Evolutionary conservation across 1,140 invertebrate genomes (phyloP).

Genomic region (Ditylenchus dipsaci): DNA sequence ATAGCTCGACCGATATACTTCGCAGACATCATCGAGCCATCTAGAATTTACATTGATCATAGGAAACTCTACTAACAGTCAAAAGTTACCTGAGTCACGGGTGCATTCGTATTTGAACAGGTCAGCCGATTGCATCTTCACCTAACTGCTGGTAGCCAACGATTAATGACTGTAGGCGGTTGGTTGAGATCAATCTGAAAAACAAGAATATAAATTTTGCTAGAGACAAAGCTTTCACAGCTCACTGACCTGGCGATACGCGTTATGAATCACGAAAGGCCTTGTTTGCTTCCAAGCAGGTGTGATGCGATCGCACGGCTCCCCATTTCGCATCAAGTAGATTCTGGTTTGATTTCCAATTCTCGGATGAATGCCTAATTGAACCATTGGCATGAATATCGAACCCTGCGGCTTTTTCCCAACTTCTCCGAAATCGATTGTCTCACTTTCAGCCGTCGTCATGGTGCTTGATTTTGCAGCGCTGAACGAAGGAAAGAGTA

Average conservation of each 20-base stretch:
- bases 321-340: conserved; percentile 28
- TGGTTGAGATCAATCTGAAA: conserved; percentile 21
- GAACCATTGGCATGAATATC: too few species aligned
- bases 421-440: too few species aligned
- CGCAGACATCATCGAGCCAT: conserved; percentile 15
- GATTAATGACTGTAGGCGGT: conserved; percentile 14
- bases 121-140: conserved; percentile 22
- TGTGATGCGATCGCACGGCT: conserved; percentile 27
- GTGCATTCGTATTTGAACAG: background rate
- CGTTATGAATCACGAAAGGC: conserved; percentile 33
- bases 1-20: conserved; percentile 31
- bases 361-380: too few species aligned
- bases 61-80: background rate
- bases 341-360: background rate
- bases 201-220: background rate
- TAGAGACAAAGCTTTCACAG: background rate
- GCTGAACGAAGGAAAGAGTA: too few species aligned
- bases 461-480: too few species aligned
- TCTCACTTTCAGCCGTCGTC: too few species aligned
- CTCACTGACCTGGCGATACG: conserved; percentile 13
- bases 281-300: conserved; percentile 15
- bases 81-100: conserved; percentile 13
- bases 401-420: too few species aligned
- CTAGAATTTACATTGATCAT: background rate
- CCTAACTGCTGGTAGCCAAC: conserved; percentile 16